Evolutionary conservation across 1,140 invertebrate genomes (phyloP).

Genomic region (Thalassaphorura encarpata): DNA sequence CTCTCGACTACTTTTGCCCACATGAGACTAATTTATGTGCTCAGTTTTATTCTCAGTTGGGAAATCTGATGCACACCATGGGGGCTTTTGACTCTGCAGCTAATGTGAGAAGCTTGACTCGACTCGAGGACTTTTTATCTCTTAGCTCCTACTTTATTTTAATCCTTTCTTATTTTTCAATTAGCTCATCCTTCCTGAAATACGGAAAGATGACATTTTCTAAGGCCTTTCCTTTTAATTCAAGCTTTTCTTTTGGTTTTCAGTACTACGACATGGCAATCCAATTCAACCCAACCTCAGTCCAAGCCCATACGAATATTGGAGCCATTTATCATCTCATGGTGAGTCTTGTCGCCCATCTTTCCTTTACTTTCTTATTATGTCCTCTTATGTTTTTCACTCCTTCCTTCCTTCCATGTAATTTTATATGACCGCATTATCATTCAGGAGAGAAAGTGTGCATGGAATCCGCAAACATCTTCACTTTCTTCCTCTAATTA

Average conservation of each 20-base stretch:
- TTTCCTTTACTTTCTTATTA: too few relatives aligned
- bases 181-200: not conserved
- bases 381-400: too few relatives aligned
- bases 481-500: too few relatives aligned
- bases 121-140: not conserved
- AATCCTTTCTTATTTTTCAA: constrained; percentile 3
- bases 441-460: too few relatives aligned
- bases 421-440: too few relatives aligned
- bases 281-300: constrained; percentile 31
- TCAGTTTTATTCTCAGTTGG: constrained; percentile 22
- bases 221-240: not conserved
- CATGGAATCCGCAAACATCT: too few relatives aligned
- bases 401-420: too few relatives aligned
- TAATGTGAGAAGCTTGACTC: constrained; percentile 12
- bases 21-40: constrained; percentile 19
- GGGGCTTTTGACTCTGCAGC: constrained; percentile 21
- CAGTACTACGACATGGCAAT: constrained; percentile 34
- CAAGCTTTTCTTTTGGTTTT: constrained; percentile 1
- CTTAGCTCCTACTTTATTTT: not conserved
- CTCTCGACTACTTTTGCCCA: constrained; percentile 22
- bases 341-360: constrained; percentile 18
- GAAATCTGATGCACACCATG: constrained; percentile 26
- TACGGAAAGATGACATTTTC: not conserved
- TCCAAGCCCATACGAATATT: constrained; percentile 36
- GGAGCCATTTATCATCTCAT: constrained; percentile 37